Evolutionary conservation across 2,797 vertebrate genomes (phyloP), one percentile per base, ranked within the genome.

Genomic region (Eospalax fontanierii): DNA sequence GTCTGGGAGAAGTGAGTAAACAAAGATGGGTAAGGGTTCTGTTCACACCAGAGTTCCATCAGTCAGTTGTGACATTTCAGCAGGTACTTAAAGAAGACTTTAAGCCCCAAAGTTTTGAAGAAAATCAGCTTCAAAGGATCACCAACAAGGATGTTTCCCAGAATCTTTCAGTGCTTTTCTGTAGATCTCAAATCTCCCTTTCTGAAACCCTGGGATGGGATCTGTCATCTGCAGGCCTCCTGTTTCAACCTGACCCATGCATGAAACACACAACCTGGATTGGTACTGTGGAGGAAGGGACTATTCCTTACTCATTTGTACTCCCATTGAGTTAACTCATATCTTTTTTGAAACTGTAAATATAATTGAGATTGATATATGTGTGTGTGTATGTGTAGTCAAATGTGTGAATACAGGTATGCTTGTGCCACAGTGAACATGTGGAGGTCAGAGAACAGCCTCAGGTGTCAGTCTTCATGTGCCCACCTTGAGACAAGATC

Each of bases 51-150:
- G 73, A 35, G 28, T 89, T 84, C 57, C 82, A 40, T 85, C 74
- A 84, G 24, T 30, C 38, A 21, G n/a, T 28, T 22, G 26, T n/a
- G 57, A 15, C 66, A 75, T 76, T 86, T 59, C 82, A 75, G 33
- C 3, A 4, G 1, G 57, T 9, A 54, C 43, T 92, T 90, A 35
- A 91, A 94, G 80, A 28, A 93, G 43, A 24, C 85, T 90, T 93
- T 61, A 74, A 93, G 10, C 21, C 63, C 89, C 75, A 40, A 16
- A 26, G 26, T 6, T 76, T 63, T 35, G 30, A 93, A 83, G 18
- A 86, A 87, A 93, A 54, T 15, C 19, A 78, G 38, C 50, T 89
- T 93, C 87, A 86, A 84, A 95, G 54, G 2, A 6, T 0, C 40
- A 40, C 65, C n/a, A 73, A 0, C 18, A 54, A 57, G 54, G 83